Evolutionary conservation across 2,113 vertebrate species (phyloP).

Genomic region (Alectura lathami): DNA sequence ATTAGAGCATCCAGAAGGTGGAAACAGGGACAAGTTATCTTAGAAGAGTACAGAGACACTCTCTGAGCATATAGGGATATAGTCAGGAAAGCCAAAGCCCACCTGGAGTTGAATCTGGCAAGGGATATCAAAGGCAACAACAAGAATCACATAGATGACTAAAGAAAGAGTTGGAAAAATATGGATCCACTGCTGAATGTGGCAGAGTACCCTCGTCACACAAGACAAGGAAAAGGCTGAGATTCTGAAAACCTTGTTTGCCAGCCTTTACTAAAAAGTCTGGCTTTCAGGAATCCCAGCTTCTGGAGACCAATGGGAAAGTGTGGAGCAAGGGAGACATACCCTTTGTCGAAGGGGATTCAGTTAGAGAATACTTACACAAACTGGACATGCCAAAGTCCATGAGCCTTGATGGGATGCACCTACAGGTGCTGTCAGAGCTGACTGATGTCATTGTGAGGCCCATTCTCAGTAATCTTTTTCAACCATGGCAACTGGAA

Average conservation of each 20-base stretch:
- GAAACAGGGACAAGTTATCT: background rate
- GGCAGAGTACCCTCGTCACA: background rate
- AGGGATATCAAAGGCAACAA: background rate
- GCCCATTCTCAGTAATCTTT: background rate
- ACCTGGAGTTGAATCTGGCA: background rate
- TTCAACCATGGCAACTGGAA: background rate
- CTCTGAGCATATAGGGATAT: background rate
- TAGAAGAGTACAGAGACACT: background rate
- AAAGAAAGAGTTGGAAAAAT: background rate
- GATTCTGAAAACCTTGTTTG: too few species aligned
- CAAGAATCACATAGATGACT: background rate
- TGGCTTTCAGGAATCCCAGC: background rate
- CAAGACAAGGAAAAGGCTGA: background rate
- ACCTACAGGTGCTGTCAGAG: background rate
- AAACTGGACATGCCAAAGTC: fast-evolving
- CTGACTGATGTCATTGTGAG: background rate
- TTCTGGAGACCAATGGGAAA: background rate
- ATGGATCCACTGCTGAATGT: background rate
- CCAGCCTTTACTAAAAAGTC: background rate
- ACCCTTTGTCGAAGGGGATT: background rate
- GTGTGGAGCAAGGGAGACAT: background rate
- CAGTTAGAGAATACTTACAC: background rate
- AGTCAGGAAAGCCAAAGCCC: background rate
- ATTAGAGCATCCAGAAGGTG: too few species aligned
- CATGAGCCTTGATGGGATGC: too few species aligned